Conservation (phyloP, 1,140 invertebrate genomes). For the Ceratina japonica region DNA sequence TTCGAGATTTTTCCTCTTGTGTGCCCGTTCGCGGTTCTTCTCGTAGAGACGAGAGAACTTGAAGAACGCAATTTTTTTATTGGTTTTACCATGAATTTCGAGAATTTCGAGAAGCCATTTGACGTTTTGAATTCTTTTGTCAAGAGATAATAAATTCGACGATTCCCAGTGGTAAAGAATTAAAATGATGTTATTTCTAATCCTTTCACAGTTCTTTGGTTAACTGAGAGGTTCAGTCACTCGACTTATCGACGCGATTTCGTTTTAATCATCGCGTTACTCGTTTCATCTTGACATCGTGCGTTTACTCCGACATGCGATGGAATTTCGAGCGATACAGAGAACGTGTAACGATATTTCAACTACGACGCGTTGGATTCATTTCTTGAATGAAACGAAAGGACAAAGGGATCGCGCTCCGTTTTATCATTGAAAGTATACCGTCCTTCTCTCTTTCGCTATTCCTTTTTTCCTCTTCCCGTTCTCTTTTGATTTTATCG, state of each 20-base stretch:
- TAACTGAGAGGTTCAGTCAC: too few species aligned
- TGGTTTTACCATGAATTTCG: too few species aligned
- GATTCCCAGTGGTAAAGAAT: too few species aligned
- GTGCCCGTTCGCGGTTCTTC: background rate
- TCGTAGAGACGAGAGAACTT: background rate
- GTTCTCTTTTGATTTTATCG: background rate
- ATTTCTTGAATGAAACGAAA: constrained; percentile 11
- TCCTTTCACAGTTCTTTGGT: background rate
- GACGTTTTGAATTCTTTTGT: too few species aligned
- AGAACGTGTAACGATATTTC: constrained; percentile 12
- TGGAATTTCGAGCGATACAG: background rate
- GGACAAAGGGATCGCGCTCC: constrained; percentile 8
- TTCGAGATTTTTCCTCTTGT: background rate
- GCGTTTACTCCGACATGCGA: background rate
- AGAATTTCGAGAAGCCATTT: too few species aligned
- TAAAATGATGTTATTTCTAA: too few species aligned
- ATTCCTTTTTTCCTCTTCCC: background rate
- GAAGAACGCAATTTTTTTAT: too few species aligned
- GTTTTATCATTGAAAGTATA: background rate
- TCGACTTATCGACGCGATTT: too few species aligned
- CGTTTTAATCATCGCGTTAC: background rate
- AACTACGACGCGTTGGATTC: constrained; percentile 7
- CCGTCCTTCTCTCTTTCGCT: background rate
- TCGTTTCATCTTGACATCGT: background rate
- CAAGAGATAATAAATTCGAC: too few species aligned